phyloP scores from a whole-genome alignment of 2,888 invertebrate species.

The Pecten maximus region DNA sequence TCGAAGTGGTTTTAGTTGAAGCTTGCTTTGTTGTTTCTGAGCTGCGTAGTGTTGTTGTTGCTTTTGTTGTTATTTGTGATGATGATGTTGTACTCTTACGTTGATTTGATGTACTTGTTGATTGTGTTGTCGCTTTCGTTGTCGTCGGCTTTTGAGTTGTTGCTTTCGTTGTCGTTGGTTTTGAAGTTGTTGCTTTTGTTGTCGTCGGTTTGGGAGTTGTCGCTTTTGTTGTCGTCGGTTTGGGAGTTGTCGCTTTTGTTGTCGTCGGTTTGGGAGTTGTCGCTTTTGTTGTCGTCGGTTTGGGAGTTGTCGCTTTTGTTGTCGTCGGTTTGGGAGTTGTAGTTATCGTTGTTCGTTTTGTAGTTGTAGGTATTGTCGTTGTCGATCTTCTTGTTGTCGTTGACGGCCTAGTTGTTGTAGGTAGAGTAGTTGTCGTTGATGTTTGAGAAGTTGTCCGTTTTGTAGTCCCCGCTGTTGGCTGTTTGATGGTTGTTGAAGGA shows the following conservation, averaged over 20 bases:
- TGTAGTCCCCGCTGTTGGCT: constrained; percentile 24
- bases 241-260: background rate
- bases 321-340: background rate
- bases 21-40: background rate
- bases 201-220: constrained; percentile 39
- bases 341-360: constrained; percentile 44
- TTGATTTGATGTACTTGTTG: constrained; percentile 27
- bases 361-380: constrained; percentile 43
- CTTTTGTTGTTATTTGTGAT: constrained; percentile 40
- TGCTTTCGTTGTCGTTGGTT: constrained; percentile 37
- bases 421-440: constrained; percentile 31
- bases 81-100: constrained; percentile 35
- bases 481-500: background rate
- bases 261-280: constrained; percentile 36
- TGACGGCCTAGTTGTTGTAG: background rate
- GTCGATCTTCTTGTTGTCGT: background rate
- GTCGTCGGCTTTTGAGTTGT: constrained; percentile 38
- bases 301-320: background rate
- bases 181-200: constrained; percentile 26
- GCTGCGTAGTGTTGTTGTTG: background rate
- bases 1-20: background rate
- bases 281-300: constrained; percentile 23
- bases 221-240: constrained; percentile 26
- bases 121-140: constrained; percentile 37
- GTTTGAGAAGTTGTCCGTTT: constrained; percentile 34